A percentile compares a stretch with the other conserved stretches of the same genome.
Conservation (phyloP, 2,797 vertebrate species). For the Poecilia wingei region DNA sequence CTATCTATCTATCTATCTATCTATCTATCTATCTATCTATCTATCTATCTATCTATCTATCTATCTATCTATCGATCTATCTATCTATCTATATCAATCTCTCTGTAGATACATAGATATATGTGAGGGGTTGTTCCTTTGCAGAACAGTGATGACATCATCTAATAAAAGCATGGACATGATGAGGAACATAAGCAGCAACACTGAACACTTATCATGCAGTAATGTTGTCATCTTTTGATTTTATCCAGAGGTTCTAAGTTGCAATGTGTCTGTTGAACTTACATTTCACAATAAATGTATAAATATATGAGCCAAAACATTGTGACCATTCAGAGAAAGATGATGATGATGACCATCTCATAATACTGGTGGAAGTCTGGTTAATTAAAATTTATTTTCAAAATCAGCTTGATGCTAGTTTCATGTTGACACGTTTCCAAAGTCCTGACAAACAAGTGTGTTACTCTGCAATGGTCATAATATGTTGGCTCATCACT, state of each 20-base stretch:
- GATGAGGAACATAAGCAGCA: conserved; percentile 60
- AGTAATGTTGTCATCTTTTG: conserved; percentile 88
- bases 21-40: no score
- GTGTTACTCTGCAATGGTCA: neutral
- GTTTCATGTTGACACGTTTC: neutral
- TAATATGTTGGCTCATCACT: conserved; percentile 24
- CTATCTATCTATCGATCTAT: no score
- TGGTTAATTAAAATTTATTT: neutral
- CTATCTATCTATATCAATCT: neutral
- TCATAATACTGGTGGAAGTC: neutral
- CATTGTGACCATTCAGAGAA: conserved; percentile 7
- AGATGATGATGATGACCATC: neutral
- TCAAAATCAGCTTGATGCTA: neutral
- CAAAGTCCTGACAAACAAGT: neutral
- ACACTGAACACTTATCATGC: conserved; percentile 89
- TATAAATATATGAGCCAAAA: conserved; percentile 20
- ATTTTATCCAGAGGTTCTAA: conserved; percentile 79
- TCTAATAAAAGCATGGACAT: conserved; percentile 44
- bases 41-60: neutral
- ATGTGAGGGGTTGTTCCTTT: conserved; percentile 13
- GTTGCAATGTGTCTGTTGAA: neutral
- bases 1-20: no score
- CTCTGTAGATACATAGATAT: neutral
- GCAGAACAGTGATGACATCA: conserved; percentile 29
- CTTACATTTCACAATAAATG: conserved; percentile 8